phyloP scores from a whole-genome alignment of 2,797 vertebrate genomes.

The Danio kyathit region DNA sequence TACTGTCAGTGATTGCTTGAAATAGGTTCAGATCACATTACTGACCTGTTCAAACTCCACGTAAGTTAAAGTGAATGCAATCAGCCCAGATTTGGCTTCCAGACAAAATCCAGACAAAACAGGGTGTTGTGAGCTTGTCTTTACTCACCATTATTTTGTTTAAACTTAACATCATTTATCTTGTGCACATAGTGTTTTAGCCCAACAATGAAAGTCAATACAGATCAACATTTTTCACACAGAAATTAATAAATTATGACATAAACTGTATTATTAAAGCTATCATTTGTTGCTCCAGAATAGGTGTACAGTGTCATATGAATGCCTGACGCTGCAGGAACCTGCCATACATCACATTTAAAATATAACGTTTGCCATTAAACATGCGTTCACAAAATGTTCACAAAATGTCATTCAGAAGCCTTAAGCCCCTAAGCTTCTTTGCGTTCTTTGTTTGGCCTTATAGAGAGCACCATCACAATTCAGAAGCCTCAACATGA shows the following conservation, averaged over 20 bases:
- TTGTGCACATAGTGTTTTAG: no score
- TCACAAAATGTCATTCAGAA: background rate
- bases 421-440: constrained; percentile 13
- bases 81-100: background rate
- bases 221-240: no score
- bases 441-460: constrained; percentile 22
- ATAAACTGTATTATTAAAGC: background rate
- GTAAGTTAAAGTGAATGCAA: background rate
- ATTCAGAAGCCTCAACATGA: constrained; percentile 32
- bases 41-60: background rate
- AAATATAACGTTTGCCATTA: background rate
- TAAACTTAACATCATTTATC: no score
- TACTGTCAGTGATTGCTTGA: background rate
- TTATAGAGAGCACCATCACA: constrained; percentile 5
- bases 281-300: background rate
- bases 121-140: background rate
- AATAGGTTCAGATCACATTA: background rate
- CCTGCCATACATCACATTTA: background rate
- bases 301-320: background rate
- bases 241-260: background rate
- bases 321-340: background rate
- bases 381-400: background rate
- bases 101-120: background rate
- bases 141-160: no score
- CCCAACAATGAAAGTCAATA: no score